These are phyloP conservation scores for Lineus longissimus DNA, from an alignment of 1,140 invertebrate genomes.

Conservation along the genomic window DNA sequence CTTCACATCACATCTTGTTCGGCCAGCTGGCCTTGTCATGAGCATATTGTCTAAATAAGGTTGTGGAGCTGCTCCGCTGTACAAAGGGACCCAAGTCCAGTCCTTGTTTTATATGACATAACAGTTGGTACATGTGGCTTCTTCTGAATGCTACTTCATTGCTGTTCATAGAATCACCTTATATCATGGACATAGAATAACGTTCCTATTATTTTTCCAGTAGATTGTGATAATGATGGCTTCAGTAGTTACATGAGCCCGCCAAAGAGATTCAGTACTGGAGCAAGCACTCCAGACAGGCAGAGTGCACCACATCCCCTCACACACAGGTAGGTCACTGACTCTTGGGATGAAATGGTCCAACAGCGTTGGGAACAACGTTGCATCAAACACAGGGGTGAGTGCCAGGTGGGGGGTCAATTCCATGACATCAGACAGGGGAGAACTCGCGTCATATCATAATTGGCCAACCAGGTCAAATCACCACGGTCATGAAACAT, in stretches of 20 bases:
- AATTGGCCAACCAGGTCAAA: no score
- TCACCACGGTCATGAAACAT: no score
- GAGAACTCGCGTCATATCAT: no score
- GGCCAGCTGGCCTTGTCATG: neutral
- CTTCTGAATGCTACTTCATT: no score
- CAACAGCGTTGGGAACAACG: neutral
- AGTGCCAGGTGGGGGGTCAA: neutral
- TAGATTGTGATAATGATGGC: neutral
- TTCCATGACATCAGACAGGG: neutral
- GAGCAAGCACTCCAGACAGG: neutral
- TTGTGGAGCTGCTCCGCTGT: neutral
- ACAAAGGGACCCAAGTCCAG: neutral
- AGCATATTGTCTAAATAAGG: neutral
- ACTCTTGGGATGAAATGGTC: neutral
- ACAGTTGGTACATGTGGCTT: no score
- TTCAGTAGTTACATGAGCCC: neutral
- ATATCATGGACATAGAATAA: no score
- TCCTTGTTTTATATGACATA: no score
- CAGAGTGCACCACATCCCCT: neutral
- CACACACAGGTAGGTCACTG: neutral
- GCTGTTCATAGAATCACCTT: no score
- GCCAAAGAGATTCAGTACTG: neutral
- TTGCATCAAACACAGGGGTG: neutral
- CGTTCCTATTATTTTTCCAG: no score
- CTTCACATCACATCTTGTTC: neutral